Base-by-base conservation (phyloP, 2,797 vertebrate species). In the Psittacula echo region DNA sequence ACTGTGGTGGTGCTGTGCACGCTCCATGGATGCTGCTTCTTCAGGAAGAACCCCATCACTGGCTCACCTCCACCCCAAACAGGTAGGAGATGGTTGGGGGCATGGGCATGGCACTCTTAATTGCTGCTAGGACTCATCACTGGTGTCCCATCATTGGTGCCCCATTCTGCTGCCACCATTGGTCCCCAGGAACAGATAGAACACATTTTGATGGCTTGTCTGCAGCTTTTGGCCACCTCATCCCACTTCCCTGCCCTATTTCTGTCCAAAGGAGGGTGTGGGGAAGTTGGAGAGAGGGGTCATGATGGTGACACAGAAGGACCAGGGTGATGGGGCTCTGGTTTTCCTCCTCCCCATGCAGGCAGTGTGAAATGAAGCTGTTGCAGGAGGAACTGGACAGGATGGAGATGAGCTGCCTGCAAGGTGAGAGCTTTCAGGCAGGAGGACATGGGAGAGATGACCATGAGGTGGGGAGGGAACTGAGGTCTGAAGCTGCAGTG, bases 21-120 rank as follows among this genome's bases (percentile, higher is more conserved):
- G n/a, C n/a, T 24, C n/a, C n/a, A 15, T 23, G 22, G n/a, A 23
- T 15, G n/a, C 56, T 58, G 22, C n/a, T 58, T 24, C 56, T 72
- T 13, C 34, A 11, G 2, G 78, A 68, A 78, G 12, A 42, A 23
- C 42, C 26, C 2, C 15, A 1, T 14, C 15, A 29, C 77, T 13
- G 2, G 7, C 78, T 94, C 64, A 98, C 97, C 26, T 99, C 98
- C 21, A 99, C 98, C 3, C 98, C 98, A 0, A 92, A 98, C 48
- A 98, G 92, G 99, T 98, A 77, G 96, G 97, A 64, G n/a, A 19
- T 45, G 26, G 24, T 4, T 24, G 53, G 10, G 34, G 12, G 32
- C 3, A 21, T 4, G 5, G 30, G 8, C 5, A 9, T 8, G 15
- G 47, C 47, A 60, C 4, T 30, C 27, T 67, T 48, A 22, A 58